Evolutionary conservation across 2,113 vertebrate genomes (phyloP).

Genomic region (Brachirus orientalis): DNA sequence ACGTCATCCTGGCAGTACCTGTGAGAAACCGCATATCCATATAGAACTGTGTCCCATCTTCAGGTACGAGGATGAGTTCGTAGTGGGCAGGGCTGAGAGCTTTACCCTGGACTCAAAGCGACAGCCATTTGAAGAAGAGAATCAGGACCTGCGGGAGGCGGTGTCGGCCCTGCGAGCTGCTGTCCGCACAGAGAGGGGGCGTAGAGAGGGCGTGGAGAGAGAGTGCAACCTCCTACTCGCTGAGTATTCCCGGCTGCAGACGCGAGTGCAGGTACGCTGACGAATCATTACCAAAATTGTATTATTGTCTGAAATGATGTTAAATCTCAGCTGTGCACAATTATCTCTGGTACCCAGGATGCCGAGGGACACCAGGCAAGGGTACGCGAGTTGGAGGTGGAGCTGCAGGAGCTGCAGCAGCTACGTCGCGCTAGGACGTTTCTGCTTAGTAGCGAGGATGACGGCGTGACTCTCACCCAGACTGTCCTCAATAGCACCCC

Average conservation of each 20-base stretch:
- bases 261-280: slow-evolving; percentile 75
- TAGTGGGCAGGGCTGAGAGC: slow-evolving; percentile 68
- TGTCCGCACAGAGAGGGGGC: slow-evolving; percentile 89
- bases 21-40: too few species aligned
- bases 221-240: slow-evolving; percentile 89
- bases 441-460: slow-evolving; percentile 86
- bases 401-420: slow-evolving; percentile 95
- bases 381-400: slow-evolving; percentile 92
- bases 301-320: neutral
- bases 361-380: slow-evolving; percentile 92
- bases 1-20: too few species aligned
- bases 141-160: slow-evolving; percentile 88
- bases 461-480: slow-evolving; percentile 86
- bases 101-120: slow-evolving; percentile 85
- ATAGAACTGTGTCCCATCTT: neutral
- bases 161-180: slow-evolving; percentile 89
- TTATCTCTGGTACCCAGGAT: slow-evolving; percentile 66
- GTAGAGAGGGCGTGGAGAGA: slow-evolving; percentile 89
- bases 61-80: slow-evolving; percentile 70
- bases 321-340: neutral
- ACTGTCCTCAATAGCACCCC: slow-evolving; percentile 92
- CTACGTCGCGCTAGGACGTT: slow-evolving; percentile 91
- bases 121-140: slow-evolving; percentile 89
- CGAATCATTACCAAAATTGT: neutral
- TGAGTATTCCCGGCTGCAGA: slow-evolving; percentile 91